phyloP scores from a whole-genome alignment of 2,113 vertebrate species.

The Lucifuga dentata region DNA sequence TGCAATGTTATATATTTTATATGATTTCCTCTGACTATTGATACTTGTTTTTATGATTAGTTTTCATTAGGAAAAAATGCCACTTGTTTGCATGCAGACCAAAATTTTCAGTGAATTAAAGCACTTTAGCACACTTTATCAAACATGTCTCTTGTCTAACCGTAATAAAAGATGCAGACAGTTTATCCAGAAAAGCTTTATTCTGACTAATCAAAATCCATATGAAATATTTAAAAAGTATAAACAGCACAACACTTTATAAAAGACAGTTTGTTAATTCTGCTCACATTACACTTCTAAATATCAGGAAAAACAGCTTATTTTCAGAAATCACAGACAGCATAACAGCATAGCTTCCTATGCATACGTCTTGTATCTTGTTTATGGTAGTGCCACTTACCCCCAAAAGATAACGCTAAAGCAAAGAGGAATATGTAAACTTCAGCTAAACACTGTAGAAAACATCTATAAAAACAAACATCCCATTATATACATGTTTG shows the following conservation, averaged over 20 bases:
- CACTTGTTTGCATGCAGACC: background rate
- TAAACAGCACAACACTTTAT: constrained; percentile 67
- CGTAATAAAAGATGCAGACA: constrained; percentile 2
- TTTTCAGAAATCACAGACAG: constrained; percentile 71
- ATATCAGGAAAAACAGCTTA: constrained; percentile 70
- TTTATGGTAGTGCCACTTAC: constrained; percentile 47
- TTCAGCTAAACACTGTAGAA: constrained; percentile 72
- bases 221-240: constrained; percentile 73
- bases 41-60: background rate
- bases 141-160: background rate
- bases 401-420: constrained; percentile 43
- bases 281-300: constrained; percentile 60
- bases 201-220: constrained; percentile 66
- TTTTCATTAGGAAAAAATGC: background rate
- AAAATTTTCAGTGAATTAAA: constrained; percentile 40
- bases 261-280: constrained; percentile 65
- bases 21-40: background rate
- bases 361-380: constrained; percentile 43
- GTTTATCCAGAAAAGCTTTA: constrained; percentile 54
- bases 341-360: constrained; percentile 51
- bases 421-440: constrained; percentile 50
- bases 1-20: background rate
- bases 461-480: constrained; percentile 60
- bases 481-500: constrained; percentile 59
- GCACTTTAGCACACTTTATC: constrained; percentile 4